Conservation (phyloP, 2,888 invertebrate genomes). For the Bombylius discolor region DNA sequence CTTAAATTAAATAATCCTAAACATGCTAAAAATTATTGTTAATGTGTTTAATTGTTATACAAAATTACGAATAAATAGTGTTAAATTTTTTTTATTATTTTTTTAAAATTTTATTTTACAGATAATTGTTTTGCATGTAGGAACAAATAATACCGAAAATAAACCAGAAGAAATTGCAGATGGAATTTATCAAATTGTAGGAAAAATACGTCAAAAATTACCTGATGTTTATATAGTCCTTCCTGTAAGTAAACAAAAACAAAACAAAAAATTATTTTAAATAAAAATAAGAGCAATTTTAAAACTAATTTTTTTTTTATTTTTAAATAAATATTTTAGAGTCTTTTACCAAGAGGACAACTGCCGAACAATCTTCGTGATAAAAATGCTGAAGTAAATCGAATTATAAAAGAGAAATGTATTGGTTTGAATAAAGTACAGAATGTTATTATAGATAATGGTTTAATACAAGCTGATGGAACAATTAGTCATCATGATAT, state of each 20-base stretch:
- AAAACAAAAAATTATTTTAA: too few relatives aligned
- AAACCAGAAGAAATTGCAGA: conserved; percentile 68
- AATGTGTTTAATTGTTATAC: too few relatives aligned
- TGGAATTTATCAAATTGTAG: conserved; percentile 66
- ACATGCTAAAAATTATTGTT: too few relatives aligned
- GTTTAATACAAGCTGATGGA: conserved; percentile 63
- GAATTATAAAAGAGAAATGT: conserved; percentile 51
- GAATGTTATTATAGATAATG: conserved; percentile 65
- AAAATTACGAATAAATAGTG: too few relatives aligned
- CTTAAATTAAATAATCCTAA: too few relatives aligned
- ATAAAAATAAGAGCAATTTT: too few relatives aligned
- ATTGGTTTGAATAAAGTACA: conserved; percentile 55
- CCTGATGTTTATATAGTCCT: conserved; percentile 70
- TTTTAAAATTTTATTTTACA: conserved; percentile 31
- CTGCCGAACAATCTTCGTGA: conserved; percentile 68
- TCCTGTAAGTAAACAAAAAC: conserved; percentile 47
- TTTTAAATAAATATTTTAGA: conserved; percentile 43
- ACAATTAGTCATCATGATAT: conserved; percentile 80
- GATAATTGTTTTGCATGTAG: conserved; percentile 76
- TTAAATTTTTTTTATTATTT: conserved; percentile 2
- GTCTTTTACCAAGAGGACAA: conserved; percentile 77
- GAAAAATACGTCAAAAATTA: conserved; percentile 60
- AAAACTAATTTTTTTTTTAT: not conserved
- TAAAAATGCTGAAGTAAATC: conserved; percentile 63
- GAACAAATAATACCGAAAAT: conserved; percentile 76